Evolutionary conservation across 1,140 invertebrate species (phyloP).

Genomic region (Wasmannia auropunctata): DNA sequence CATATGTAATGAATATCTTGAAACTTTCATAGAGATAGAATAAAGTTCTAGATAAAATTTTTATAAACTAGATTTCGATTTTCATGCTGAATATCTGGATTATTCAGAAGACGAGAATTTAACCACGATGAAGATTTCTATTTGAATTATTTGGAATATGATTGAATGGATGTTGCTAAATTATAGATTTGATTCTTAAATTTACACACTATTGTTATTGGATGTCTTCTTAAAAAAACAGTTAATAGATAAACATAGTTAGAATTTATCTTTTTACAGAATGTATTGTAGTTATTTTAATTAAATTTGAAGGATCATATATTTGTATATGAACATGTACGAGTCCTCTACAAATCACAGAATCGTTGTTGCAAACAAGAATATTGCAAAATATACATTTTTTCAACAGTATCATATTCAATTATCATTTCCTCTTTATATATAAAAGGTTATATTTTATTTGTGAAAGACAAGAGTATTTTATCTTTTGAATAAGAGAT

Average conservation of each 20-base stretch:
- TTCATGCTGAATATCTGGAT: slow-evolving; percentile 1
- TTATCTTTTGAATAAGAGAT: no score
- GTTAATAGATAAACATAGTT: slow-evolving; percentile 11
- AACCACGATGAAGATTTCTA: slow-evolving; percentile 12
- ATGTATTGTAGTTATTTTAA: background rate
- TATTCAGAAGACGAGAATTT: slow-evolving; percentile 45
- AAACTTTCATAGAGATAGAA: no score
- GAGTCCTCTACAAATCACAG: background rate
- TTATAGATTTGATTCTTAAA: background rate
- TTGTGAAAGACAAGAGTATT: background rate
- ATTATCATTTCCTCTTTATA: background rate
- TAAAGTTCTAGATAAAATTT: no score
- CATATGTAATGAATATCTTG: no score
- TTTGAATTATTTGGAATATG: slow-evolving; percentile 18
- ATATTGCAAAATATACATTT: slow-evolving; percentile 36
- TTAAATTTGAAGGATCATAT: background rate
- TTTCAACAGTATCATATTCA: background rate
- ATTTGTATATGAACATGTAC: background rate
- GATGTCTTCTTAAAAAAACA: background rate
- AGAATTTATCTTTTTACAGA: background rate
- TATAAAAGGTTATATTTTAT: background rate
- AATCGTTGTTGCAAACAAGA: slow-evolving; percentile 6
- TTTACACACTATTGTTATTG: background rate
- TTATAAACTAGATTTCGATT: slow-evolving; percentile 72
- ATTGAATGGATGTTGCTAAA: slow-evolving; percentile 11